phyloP scores from a whole-genome alignment of 2,888 invertebrate genomes.

The Dynastes tityus region DNA sequence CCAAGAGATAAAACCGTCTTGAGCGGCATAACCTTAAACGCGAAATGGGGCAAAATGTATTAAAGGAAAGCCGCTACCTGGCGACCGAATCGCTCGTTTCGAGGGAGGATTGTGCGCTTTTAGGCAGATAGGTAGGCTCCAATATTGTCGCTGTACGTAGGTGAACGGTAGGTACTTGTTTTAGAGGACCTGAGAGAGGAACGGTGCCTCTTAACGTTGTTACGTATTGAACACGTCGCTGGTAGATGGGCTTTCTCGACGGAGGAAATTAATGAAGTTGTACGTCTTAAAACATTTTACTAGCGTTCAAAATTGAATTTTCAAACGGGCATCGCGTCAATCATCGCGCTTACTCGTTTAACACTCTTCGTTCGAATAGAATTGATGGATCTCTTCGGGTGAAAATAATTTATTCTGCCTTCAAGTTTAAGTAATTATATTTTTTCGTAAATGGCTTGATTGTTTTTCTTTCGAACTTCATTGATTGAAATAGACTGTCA shows the following conservation, averaged over 20 bases:
- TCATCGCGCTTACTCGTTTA: not conserved
- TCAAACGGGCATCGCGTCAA: slow-evolving; percentile 6
- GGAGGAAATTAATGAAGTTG: slow-evolving; percentile 38
- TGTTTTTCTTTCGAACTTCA: not conserved
- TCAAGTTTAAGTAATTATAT: not conserved
- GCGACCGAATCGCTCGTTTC: slow-evolving; percentile 30
- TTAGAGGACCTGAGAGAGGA: slow-evolving; percentile 17
- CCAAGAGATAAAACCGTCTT: slow-evolving; percentile 45
- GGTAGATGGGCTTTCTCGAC: slow-evolving; percentile 26
- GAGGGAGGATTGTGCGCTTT: slow-evolving; percentile 31
- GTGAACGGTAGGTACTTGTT: slow-evolving; percentile 20
- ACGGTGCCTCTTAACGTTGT: slow-evolving; percentile 22
- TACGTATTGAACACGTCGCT: slow-evolving; percentile 37
- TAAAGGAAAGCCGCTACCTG: slow-evolving; percentile 35
- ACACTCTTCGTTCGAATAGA: not conserved
- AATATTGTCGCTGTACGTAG: slow-evolving; percentile 16
- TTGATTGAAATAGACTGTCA: too few species aligned
- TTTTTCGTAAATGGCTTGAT: not conserved
- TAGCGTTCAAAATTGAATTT: slow-evolving; percentile 35
- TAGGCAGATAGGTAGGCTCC: slow-evolving; percentile 18
- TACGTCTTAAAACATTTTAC: slow-evolving; percentile 31
- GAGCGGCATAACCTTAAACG: slow-evolving; percentile 44
- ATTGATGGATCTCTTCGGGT: not conserved
- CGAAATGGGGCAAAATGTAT: slow-evolving; percentile 43
- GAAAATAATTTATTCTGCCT: not conserved